A percentile compares a stretch with the other conserved stretches of the same genome.
These are phyloP conservation scores for Dunckerocampus dactyliophorus DNA, from an alignment of 2,113 vertebrate species.

Conservation along the genomic window DNA sequence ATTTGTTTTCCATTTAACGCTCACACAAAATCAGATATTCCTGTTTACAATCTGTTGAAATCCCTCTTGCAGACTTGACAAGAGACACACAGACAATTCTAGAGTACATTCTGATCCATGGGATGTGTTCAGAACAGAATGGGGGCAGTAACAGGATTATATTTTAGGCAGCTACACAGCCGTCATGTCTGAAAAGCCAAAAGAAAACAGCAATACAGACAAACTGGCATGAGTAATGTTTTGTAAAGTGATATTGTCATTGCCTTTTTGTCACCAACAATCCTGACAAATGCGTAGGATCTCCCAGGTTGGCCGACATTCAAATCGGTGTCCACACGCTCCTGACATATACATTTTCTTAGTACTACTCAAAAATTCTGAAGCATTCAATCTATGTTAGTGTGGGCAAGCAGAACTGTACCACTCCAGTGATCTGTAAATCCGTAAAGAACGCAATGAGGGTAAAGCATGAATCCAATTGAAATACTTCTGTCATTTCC, in stretches of 20 bases:
- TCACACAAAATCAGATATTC: constrained; percentile 5
- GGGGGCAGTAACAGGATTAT: constrained; percentile 47
- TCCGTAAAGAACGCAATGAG: constrained; percentile 14
- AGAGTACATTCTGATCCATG: constrained; percentile 33
- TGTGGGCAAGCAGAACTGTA: constrained; percentile 33
- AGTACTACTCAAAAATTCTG: constrained; percentile 38
- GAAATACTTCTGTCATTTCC: constrained; percentile 23
- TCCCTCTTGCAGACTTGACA: constrained; percentile 16
- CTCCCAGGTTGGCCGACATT: constrained; percentile 33
- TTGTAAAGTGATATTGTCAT: constrained; percentile 33
- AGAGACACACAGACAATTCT: constrained; percentile 31
- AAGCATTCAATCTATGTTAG: constrained; percentile 25
- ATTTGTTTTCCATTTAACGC: background rate
- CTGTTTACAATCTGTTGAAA: constrained; percentile 23
- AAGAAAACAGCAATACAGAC: constrained; percentile 40
- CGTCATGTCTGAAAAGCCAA: constrained; percentile 32
- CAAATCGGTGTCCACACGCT: constrained; percentile 34
- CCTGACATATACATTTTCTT: constrained; percentile 43
- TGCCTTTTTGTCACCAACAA: constrained; percentile 35
- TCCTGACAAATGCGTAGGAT: constrained; percentile 42
- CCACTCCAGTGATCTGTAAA: constrained; percentile 14
- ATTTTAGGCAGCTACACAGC: constrained; percentile 27
- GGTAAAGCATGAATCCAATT: constrained; percentile 25
- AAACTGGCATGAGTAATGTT: constrained; percentile 26
- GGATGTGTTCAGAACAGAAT: constrained; percentile 34